phyloP scores from a whole-genome alignment of 2,797 vertebrate genomes.

The Clarias laeviceps region DNA sequence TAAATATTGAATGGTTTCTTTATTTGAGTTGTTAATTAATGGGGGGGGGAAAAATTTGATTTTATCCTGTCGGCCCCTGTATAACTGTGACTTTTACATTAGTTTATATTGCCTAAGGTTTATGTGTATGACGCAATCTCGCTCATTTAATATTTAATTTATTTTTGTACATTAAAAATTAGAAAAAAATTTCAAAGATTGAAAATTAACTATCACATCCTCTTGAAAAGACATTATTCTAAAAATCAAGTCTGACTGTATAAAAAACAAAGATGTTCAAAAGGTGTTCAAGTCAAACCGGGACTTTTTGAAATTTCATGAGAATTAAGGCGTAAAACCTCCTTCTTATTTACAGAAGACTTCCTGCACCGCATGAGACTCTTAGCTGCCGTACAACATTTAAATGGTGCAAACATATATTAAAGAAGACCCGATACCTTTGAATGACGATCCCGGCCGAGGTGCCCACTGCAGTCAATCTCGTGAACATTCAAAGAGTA shows the following conservation, averaged over 20 bases:
- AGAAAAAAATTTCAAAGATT: not conserved
- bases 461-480: too few relatives aligned
- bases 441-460: too few relatives aligned
- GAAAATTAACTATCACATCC: not conserved
- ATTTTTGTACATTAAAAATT: not conserved
- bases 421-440: too few relatives aligned
- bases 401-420: too few relatives aligned
- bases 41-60: too few relatives aligned
- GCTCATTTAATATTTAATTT: not conserved
- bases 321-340: too few relatives aligned
- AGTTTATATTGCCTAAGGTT: not conserved
- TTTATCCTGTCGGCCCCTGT: not conserved
- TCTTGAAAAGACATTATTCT: not conserved
- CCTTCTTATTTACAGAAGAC: too few relatives aligned
- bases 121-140: not conserved
- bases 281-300: too few relatives aligned
- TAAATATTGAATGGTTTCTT: not conserved
- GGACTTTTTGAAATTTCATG: too few relatives aligned
- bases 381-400: too few relatives aligned
- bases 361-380: too few relatives aligned
- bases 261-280: not conserved
- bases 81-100: not conserved
- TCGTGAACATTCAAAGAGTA: too few relatives aligned
- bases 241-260: not conserved
- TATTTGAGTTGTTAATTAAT: not conserved